Evolutionary conservation across 2,113 vertebrate species (phyloP).

Genomic region (Nannobrachium achirus): DNA sequence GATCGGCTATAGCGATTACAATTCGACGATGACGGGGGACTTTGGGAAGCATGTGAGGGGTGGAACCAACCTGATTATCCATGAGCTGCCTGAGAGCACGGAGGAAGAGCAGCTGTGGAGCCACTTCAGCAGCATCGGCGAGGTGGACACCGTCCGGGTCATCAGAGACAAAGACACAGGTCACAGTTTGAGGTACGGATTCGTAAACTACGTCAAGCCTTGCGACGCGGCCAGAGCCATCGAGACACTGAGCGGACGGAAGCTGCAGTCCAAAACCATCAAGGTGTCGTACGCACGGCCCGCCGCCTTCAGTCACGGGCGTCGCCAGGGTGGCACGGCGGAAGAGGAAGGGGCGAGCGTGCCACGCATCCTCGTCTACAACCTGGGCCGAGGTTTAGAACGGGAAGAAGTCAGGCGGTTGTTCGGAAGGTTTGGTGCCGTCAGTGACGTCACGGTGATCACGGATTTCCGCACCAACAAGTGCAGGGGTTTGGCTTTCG

Average conservation of each 20-base stretch:
- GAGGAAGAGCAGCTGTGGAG: conserved; percentile 89
- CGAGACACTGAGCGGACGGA: conserved; percentile 90
- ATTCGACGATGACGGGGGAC: too few relatives aligned
- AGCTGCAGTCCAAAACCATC: conserved; percentile 93
- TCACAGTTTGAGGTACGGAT: too few relatives aligned
- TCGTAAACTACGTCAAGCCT: conserved; percentile 91
- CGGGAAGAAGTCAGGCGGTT: conserved; percentile 94
- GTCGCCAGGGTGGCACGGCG: conserved; percentile 92
- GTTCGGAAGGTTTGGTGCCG: conserved; percentile 91
- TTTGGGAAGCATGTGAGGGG: too few relatives aligned
- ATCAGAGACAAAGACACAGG: conserved; percentile 92
- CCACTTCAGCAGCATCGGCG: conserved; percentile 89
- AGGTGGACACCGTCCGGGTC: conserved; percentile 89
- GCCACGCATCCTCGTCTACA: conserved; percentile 93
- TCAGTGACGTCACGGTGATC: conserved; percentile 93
- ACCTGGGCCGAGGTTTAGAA: conserved; percentile 90
- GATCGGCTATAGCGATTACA: too few relatives aligned
- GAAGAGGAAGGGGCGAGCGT: conserved; percentile 88
- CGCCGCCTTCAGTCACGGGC: conserved; percentile 75
- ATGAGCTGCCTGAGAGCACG: conserved; percentile 93
- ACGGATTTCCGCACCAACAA: conserved; percentile 95
- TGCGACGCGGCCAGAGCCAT: conserved; percentile 93
- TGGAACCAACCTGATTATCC: conserved; percentile 90
- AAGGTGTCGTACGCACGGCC: too few relatives aligned
- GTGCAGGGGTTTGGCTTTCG: conserved; percentile 94